Conservation (phyloP, 2,113 vertebrate genomes). For the Odontophorus gujanensis region DNA sequence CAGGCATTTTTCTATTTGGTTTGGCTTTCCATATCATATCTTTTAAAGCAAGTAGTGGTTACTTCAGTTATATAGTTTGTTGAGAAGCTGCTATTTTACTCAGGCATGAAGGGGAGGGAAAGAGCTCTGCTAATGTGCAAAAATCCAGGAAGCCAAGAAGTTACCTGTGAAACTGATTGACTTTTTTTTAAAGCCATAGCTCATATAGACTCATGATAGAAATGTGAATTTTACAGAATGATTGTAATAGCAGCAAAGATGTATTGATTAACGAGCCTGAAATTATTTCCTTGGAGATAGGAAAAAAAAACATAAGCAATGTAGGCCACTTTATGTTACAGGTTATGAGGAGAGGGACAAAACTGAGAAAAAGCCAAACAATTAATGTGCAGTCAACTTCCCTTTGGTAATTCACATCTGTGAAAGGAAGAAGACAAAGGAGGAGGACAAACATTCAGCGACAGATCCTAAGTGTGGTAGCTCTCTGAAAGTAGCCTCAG, state of each 20-base stretch:
- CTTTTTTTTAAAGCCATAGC: not conserved
- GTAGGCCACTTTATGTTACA: accelerated
- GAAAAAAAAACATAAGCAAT: not conserved
- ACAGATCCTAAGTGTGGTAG: not conserved
- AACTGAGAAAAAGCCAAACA: constrained; percentile 16
- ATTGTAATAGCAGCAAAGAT: not conserved
- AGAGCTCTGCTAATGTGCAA: not conserved
- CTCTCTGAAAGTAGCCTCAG: not conserved
- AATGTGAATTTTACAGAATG: not conserved
- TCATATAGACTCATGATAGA: not conserved
- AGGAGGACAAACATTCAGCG: constrained; percentile 6
- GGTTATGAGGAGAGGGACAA: not conserved
- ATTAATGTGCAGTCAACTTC: constrained; percentile 28
- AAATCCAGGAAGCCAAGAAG: not conserved
- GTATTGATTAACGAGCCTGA: not conserved
- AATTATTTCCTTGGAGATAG: not conserved
- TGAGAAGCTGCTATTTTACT: constrained; percentile 8
- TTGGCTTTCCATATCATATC: constrained; percentile 14
- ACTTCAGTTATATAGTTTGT: not conserved
- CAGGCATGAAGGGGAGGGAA: not conserved
- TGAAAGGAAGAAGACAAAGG: constrained; percentile 16
- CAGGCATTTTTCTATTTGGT: not conserved
- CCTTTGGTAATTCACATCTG: not conserved
- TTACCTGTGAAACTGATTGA: not conserved
- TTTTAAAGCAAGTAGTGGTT: not conserved